Percentiles rank a stretch among this genome's conserved stretches.
phyloP scores from a whole-genome alignment of 1,140 invertebrate species.

The Zaprionus nigranus region DNA sequence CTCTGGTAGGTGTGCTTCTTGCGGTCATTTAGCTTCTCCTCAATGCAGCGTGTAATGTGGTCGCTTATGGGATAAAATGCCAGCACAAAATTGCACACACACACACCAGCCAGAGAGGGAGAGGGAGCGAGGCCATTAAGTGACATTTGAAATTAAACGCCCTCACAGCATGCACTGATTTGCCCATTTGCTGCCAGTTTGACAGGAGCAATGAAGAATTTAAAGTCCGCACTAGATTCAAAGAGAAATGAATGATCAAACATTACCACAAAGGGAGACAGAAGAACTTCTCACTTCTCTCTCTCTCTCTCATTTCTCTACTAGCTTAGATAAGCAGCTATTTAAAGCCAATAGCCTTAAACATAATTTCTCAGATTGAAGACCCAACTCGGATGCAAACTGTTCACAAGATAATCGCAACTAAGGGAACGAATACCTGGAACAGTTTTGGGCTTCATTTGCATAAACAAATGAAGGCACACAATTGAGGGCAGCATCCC shows the following conservation, averaged over 20 bases:
- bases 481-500: neutral
- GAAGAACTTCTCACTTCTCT: no score
- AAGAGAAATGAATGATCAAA: neutral
- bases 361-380: neutral
- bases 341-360: neutral
- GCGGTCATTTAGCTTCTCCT: slow-evolving; percentile 78
- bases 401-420: neutral
- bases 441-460: neutral
- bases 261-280: no score
- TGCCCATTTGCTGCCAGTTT: slow-evolving; percentile 4
- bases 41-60: slow-evolving; percentile 81
- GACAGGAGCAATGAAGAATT: neutral
- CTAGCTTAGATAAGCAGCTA: neutral
- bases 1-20: slow-evolving; percentile 67
- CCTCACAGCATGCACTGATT: slow-evolving; percentile 15
- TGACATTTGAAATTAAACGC: slow-evolving; percentile 45
- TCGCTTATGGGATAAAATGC: slow-evolving; percentile 70
- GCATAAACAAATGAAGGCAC: slow-evolving; percentile 14
- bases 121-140: slow-evolving; percentile 2
- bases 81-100: slow-evolving; percentile 20
- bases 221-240: no score
- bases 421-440: neutral
- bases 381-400: neutral
- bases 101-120: neutral
- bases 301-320: neutral